phyloP scores from a whole-genome alignment of 2,888 invertebrate species.

The Neoaliturus tenellus region DNA sequence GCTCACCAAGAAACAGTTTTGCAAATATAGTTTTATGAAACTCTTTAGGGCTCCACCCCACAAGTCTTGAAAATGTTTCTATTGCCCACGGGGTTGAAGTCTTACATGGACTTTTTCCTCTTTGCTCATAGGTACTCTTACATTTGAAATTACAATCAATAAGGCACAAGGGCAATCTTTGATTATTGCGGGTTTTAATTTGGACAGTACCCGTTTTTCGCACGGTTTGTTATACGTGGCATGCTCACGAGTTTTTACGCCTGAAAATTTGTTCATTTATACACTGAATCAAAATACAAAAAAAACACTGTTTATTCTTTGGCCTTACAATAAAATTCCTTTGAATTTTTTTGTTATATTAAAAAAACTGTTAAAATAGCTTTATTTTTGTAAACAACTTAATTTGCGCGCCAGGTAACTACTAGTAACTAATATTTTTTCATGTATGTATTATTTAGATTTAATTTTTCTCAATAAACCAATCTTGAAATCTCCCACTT shows the following conservation, averaged over 20 bases:
- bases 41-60: no score
- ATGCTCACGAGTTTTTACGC: not conserved
- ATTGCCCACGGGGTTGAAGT: no score
- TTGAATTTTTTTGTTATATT: not conserved
- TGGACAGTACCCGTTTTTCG: conserved; percentile 40
- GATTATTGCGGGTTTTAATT: conserved; percentile 12
- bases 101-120: no score
- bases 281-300: conserved; percentile 26
- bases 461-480: no score
- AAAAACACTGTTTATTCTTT: conserved; percentile 22
- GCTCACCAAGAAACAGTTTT: no score
- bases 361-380: conserved; percentile 4
- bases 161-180: conserved; percentile 26
- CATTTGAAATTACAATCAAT: conserved; percentile 38
- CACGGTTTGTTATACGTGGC: conserved; percentile 43
- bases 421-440: not conserved
- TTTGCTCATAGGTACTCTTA: no score
- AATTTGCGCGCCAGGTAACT: not conserved
- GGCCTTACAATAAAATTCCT: conserved; percentile 14
- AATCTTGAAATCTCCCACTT: no score
- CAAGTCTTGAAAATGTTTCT: no score
- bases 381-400: not conserved
- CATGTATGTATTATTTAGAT: no score
- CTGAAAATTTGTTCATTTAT: conserved; percentile 20
- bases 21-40: no score